These are phyloP conservation scores for Bugulina stolonifera DNA, from an alignment of 2,888 invertebrate genomes.

Conservation along the genomic window DNA sequence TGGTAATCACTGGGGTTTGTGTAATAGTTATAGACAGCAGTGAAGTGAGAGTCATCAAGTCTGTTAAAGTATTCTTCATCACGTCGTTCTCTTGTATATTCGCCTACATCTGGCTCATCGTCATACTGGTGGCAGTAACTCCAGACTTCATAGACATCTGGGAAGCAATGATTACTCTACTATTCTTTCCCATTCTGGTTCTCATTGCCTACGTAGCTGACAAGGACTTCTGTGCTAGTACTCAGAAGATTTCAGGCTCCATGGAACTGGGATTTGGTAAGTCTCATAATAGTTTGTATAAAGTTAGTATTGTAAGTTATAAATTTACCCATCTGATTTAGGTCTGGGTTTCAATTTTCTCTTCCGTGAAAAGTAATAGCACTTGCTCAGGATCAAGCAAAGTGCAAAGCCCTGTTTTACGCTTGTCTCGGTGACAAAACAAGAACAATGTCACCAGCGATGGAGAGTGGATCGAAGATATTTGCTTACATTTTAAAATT, in stretches of 20 bases:
- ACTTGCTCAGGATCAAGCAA: too few species aligned
- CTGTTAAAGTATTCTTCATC: slow-evolving; percentile 55
- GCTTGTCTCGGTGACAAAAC: too few species aligned
- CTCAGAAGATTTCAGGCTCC: slow-evolving; percentile 29
- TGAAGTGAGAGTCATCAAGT: slow-evolving; percentile 52
- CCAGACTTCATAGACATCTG: slow-evolving; percentile 57
- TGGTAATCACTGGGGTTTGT: slow-evolving; percentile 59
- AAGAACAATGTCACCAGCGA: too few species aligned
- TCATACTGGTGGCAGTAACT: slow-evolving; percentile 55
- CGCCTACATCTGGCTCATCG: slow-evolving; percentile 60
- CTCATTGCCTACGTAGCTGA: slow-evolving; percentile 59
- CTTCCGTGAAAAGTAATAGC: too few species aligned
- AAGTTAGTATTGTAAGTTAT: too few species aligned
- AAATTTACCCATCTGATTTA: too few species aligned
- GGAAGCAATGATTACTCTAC: slow-evolving; percentile 60
- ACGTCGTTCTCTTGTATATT: slow-evolving; percentile 55
- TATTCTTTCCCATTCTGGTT: slow-evolving; percentile 59
- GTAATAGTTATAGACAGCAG: slow-evolving; percentile 54
- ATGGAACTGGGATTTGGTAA: slow-evolving; percentile 23
- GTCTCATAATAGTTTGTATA: too few species aligned
- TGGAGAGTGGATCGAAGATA: too few species aligned
- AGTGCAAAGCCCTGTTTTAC: too few species aligned
- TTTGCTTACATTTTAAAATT: too few species aligned
- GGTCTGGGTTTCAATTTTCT: too few species aligned
- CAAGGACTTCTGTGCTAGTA: slow-evolving; percentile 45